phyloP scores from a whole-genome alignment of 1,140 invertebrate species.

The Nephotettix cincticeps region DNA sequence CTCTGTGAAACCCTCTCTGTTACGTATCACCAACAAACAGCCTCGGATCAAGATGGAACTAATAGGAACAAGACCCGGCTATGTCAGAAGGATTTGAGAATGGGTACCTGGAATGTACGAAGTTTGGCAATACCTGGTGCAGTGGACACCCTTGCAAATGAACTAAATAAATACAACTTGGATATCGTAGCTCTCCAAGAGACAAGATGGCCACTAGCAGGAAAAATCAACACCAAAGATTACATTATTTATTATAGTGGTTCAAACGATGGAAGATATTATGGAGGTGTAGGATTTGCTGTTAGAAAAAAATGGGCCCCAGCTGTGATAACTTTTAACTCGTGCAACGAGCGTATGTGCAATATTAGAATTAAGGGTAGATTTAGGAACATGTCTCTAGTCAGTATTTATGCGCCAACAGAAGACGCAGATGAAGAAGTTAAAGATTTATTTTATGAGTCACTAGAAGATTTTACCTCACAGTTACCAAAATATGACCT shows the following conservation, averaged over 20 bases:
- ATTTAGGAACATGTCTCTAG: conserved; percentile 30
- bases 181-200: conserved; percentile 35
- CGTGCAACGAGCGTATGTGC: conserved; percentile 25
- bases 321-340: conserved; percentile 23
- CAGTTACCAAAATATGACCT: conserved; percentile 30
- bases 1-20: conserved; percentile 24
- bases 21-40: conserved; percentile 26
- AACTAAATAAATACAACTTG: conserved; percentile 35
- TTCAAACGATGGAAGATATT: neutral
- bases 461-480: conserved; percentile 26
- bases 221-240: conserved; percentile 1
- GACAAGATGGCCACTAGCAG: conserved; percentile 28
- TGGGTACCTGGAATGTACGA: conserved; percentile 35
- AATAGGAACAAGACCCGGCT: conserved; percentile 8
- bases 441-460: conserved; percentile 34
- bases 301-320: neutral
- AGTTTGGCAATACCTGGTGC: conserved; percentile 29
- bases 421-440: conserved; percentile 30
- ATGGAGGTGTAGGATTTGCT: neutral
- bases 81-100: neutral
- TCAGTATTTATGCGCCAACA: conserved; percentile 30
- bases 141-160: conserved; percentile 23
- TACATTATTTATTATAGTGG: conserved; percentile 16
- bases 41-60: conserved; percentile 18
- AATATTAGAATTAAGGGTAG: conserved; percentile 22